Conservation (phyloP, 2,113 vertebrate species). For the Megaleporinus macrocephalus region DNA sequence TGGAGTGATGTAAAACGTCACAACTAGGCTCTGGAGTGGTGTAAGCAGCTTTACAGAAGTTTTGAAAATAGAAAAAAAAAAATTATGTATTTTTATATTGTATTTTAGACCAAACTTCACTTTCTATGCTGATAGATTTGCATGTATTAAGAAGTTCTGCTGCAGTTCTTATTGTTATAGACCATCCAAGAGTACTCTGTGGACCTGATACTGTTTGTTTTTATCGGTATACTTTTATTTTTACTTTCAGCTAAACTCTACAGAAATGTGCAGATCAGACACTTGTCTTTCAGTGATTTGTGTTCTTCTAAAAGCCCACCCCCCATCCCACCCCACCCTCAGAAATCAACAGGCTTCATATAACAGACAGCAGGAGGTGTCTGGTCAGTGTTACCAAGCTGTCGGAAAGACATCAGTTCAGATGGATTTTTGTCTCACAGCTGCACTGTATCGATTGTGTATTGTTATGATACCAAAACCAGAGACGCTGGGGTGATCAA, state of each 20-base stretch:
- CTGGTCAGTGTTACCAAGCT: slow-evolving; percentile 21
- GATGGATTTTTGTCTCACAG: slow-evolving; percentile 31
- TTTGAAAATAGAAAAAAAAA: too few relatives aligned
- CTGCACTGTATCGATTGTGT: slow-evolving; percentile 41
- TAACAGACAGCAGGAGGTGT: slow-evolving; percentile 2
- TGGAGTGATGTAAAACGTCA: too few relatives aligned
- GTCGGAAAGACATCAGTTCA: not conserved
- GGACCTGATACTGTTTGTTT: not conserved
- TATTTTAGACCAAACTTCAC: too few relatives aligned
- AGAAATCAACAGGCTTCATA: slow-evolving; percentile 11
- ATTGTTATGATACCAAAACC: slow-evolving; percentile 37
- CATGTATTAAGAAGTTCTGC: too few relatives aligned
- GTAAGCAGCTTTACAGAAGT: too few relatives aligned
- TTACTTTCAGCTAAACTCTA: not conserved
- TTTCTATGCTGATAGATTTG: too few relatives aligned
- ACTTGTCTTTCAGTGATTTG: not conserved
- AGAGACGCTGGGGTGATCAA: slow-evolving; percentile 24
- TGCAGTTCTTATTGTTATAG: too few relatives aligned
- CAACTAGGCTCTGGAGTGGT: too few relatives aligned
- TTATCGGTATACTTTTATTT: not conserved
- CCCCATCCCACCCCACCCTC: not conserved
- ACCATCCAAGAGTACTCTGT: too few relatives aligned
- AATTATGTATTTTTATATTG: too few relatives aligned
- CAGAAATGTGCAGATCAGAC: not conserved
- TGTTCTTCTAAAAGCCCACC: slow-evolving; percentile 7